These are phyloP conservation scores for Bugula neritina DNA, from an alignment of 2,888 invertebrate genomes.

Conservation along the genomic window DNA sequence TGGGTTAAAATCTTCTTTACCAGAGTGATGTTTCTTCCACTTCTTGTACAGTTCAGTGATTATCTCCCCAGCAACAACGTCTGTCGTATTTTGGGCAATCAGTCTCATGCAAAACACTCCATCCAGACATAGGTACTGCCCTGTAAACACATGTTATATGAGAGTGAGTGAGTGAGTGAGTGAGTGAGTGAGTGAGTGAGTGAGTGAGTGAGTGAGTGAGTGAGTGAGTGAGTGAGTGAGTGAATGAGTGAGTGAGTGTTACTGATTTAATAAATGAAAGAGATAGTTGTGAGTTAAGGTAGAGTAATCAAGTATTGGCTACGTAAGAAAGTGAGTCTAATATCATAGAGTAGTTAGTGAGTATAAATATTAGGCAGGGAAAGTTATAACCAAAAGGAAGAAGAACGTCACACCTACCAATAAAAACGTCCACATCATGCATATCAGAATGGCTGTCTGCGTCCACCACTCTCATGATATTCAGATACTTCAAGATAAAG, in stretches of 20 bases:
- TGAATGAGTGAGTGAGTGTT: background rate
- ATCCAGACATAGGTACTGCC: conserved; percentile 4
- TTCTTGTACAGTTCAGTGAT: conserved; percentile 16
- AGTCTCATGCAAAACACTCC: conserved; percentile 26
- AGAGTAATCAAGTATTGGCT: too few relatives aligned
- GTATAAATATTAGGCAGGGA: too few relatives aligned
- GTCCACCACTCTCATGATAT: background rate
- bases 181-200: background rate
- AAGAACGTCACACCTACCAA: too few relatives aligned
- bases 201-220: background rate
- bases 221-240: background rate
- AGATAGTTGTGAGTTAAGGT: too few relatives aligned
- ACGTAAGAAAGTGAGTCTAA: too few relatives aligned
- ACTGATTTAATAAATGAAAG: background rate
- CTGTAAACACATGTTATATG: background rate
- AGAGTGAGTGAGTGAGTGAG: background rate
- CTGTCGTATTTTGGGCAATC: conserved; percentile 12
- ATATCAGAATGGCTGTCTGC: background rate
- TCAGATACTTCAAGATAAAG: conserved; percentile 15
- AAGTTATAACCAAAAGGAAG: too few relatives aligned
- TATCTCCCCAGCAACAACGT: conserved; percentile 17
- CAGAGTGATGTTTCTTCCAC: background rate
- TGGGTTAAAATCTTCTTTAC: background rate
- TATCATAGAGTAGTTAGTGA: too few relatives aligned
- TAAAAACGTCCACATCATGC: background rate